These are phyloP conservation scores for Guaruba guarouba DNA, from an alignment of 2,113 vertebrate genomes.

Conservation along the genomic window DNA sequence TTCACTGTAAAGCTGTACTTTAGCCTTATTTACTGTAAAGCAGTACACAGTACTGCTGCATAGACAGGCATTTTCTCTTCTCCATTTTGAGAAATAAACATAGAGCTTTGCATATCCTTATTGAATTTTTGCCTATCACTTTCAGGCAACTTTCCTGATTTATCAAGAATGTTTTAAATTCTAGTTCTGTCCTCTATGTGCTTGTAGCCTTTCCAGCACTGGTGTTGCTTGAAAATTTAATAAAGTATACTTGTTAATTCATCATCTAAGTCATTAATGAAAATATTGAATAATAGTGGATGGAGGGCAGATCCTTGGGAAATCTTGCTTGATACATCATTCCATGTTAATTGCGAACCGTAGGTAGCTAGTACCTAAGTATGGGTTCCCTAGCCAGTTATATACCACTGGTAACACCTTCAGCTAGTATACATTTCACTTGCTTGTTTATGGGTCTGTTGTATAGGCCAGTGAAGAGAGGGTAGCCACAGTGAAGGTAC, in stretches of 20 bases:
- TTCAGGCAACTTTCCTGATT: neutral
- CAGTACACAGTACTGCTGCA: neutral
- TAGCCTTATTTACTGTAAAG: neutral
- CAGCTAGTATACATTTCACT: neutral
- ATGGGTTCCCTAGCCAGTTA: neutral
- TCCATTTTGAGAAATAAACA: conserved; percentile 6
- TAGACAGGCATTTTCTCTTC: neutral
- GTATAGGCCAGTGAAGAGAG: neutral
- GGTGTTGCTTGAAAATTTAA: conserved; percentile 15
- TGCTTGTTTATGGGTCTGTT: neutral
- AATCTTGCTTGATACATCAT: neutral
- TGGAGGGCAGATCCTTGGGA: neutral
- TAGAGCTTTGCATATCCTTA: neutral
- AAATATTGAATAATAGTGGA: conserved; percentile 24
- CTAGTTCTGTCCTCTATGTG: neutral
- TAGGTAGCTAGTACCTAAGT: neutral
- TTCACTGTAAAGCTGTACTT: neutral
- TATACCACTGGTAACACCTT: neutral
- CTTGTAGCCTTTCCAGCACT: neutral
- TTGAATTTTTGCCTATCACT: conserved; percentile 23
- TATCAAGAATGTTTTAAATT: conserved; percentile 2
- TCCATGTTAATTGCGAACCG: neutral
- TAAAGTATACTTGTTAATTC: neutral
- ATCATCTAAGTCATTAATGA: conserved; percentile 30
- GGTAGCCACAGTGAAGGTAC: neutral